Conservation (phyloP, 2,113 vertebrate genomes). For the Mormyrus lacerda region DNA sequence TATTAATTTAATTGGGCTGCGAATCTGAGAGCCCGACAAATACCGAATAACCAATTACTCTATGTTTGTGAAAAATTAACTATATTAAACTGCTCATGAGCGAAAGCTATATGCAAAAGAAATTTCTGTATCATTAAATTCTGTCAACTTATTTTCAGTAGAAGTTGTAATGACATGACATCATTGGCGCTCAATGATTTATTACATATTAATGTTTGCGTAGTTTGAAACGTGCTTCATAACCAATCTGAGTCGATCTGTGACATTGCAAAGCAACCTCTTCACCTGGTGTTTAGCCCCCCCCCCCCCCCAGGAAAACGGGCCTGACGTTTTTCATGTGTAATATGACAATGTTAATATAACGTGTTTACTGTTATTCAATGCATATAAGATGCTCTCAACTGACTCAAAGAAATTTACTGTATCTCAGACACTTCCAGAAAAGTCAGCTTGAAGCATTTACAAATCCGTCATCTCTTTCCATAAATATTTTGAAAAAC, state of each 20-base stretch:
- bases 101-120: background rate
- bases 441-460: background rate
- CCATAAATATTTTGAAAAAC: background rate
- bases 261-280: background rate
- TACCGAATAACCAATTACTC: background rate
- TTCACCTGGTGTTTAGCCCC: background rate
- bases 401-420: background rate
- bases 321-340: background rate
- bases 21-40: background rate
- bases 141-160: background rate
- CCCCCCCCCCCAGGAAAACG: no score
- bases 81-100: background rate
- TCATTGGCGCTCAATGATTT: background rate
- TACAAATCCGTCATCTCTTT: background rate
- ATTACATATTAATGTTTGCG: background rate
- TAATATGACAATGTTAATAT: background rate
- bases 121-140: background rate
- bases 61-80: background rate
- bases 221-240: background rate
- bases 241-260: background rate
- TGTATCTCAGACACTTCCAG: background rate
- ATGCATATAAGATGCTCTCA: background rate
- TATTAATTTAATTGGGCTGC: background rate
- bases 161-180: background rate
- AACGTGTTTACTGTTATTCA: background rate